phyloP scores from a whole-genome alignment of 2,113 vertebrate species.

The Cynoglossus semilaevis region DNA sequence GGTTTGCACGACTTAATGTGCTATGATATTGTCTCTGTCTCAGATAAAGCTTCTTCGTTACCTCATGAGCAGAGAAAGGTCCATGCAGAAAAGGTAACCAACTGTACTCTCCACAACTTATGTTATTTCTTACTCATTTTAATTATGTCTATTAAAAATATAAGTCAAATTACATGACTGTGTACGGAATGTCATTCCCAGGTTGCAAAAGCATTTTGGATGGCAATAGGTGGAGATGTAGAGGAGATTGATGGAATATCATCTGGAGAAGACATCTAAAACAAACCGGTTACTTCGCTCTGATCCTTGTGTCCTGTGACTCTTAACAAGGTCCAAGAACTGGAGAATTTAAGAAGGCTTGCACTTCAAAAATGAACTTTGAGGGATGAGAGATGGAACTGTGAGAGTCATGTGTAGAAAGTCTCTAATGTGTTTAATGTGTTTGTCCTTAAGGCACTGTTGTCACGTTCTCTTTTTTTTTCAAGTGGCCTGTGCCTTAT shows the following conservation, averaged over 20 bases:
- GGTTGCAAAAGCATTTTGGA: slow-evolving; percentile 99
- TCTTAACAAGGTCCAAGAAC: too few relatives aligned
- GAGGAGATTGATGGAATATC: slow-evolving; percentile 95
- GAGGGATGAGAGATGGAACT: too few relatives aligned
- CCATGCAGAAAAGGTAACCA: slow-evolving; percentile 93
- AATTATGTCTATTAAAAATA: background rate
- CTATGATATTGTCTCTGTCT: background rate
- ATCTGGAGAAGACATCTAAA: slow-evolving; percentile 89
- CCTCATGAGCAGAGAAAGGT: slow-evolving; percentile 95
- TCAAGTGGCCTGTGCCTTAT: too few relatives aligned
- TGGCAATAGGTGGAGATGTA: slow-evolving; percentile 94
- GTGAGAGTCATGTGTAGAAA: too few relatives aligned
- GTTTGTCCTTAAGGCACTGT: too few relatives aligned
- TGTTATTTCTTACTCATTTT: background rate
- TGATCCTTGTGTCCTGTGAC: too few relatives aligned
- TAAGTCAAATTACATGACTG: background rate
- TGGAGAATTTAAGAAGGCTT: too few relatives aligned
- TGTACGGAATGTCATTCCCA: slow-evolving; percentile 50
- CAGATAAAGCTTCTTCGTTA: slow-evolving; percentile 94
- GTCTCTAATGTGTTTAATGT: too few relatives aligned
- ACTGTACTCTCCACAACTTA: background rate
- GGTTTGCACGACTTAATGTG: slow-evolving; percentile 14
- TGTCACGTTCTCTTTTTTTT: too few relatives aligned
- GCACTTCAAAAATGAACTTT: too few relatives aligned
- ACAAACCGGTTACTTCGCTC: background rate